Evolutionary conservation across 2,113 vertebrate genomes (phyloP).

Genomic region (Podiceps cristatus): DNA sequence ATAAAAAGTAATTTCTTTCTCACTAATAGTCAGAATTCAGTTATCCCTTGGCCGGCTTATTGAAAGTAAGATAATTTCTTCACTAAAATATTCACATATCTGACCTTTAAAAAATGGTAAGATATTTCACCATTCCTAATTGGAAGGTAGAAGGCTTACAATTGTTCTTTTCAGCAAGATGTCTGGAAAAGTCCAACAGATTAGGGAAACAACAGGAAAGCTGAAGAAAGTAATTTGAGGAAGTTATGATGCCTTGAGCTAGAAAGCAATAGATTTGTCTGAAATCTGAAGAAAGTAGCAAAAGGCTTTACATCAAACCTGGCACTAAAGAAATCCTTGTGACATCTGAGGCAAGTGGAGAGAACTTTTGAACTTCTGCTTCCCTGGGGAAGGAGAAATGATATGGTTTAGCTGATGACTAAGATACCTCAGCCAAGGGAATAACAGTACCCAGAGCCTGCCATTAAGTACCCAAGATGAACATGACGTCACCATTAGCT

Average conservation of each 20-base stretch:
- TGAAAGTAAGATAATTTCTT: neutral
- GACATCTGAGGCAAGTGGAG: neutral
- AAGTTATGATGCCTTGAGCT: neutral
- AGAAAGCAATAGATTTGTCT: neutral
- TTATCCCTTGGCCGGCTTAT: neutral
- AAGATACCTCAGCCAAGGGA: neutral
- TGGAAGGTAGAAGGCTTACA: neutral
- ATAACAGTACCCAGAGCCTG: neutral
- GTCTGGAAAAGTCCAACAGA: neutral
- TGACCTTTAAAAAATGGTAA: neutral
- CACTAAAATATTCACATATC: neutral
- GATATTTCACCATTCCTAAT: neutral
- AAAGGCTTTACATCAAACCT: neutral
- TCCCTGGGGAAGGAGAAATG: neutral
- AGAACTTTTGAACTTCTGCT: neutral
- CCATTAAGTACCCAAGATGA: neutral
- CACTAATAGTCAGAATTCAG: neutral
- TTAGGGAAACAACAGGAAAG: neutral
- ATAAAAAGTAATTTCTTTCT: neutral
- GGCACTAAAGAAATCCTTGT: neutral
- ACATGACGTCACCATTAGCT: neutral
- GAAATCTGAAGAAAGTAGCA: neutral
- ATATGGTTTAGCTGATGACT: neutral
- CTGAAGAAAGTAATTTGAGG: neutral
- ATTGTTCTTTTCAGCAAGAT: neutral